Percentiles rank a stretch among this genome's conserved stretches.
phyloP scores from a whole-genome alignment of 1,140 invertebrate species.

The Coelopa frigida region DNA sequence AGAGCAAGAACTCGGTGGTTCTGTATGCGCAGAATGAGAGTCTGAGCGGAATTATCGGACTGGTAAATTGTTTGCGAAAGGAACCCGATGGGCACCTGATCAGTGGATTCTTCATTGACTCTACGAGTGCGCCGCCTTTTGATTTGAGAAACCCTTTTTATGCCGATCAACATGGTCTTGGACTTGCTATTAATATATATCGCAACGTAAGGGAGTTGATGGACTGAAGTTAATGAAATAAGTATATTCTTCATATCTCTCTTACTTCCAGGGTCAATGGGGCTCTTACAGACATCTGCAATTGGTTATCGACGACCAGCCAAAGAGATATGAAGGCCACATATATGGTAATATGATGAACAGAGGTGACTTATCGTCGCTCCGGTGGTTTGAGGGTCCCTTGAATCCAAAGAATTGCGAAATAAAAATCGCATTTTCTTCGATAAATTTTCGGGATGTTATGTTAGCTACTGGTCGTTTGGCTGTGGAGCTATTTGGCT shows the following conservation, averaged over 20 bases:
- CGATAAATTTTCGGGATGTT: conserved; percentile 71
- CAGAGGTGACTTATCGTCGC: conserved; percentile 75
- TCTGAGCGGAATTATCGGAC: conserved; percentile 73
- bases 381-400: conserved; percentile 72
- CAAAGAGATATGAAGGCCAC: conserved; percentile 48
- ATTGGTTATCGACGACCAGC: conserved; percentile 45
- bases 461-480: conserved; percentile 72
- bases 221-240: too few relatives aligned
- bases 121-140: conserved; percentile 58
- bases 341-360: conserved; percentile 72
- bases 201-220: too few relatives aligned
- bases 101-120: conserved; percentile 57
- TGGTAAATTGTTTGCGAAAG: conserved; percentile 67
- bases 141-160: conserved; percentile 58
- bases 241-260: too few relatives aligned
- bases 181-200: conserved; percentile 75
- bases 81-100: conserved; percentile 61
- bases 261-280: conserved; percentile 56
- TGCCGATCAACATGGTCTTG: conserved; percentile 56
- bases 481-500: conserved; percentile 52
- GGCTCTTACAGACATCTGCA: conserved; percentile 69
- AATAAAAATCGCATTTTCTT: conserved; percentile 55
- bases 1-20: conserved; percentile 47
- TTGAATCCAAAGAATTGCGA: conserved; percentile 39
- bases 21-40: conserved; percentile 55